Evolutionary conservation across 2,797 vertebrate species (phyloP), one percentile per base, ranked within the genome.

Genomic region (Notoglanidium macrostoma): DNA sequence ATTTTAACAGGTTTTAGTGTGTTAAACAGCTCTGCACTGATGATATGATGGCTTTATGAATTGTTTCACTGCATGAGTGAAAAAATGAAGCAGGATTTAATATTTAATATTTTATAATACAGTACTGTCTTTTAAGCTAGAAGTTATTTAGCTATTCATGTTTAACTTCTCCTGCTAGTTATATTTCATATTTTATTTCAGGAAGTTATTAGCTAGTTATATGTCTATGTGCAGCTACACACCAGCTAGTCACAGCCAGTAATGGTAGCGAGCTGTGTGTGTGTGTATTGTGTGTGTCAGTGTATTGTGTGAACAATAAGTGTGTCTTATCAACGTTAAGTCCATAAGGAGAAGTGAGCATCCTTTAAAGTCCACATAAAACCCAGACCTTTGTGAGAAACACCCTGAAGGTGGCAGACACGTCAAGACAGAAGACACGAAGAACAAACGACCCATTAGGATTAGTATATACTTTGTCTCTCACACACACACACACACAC

Each of bases 321-420:
- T 77, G n/a, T 77, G 51, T 32, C 17, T 35, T 78, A 57, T 35
- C 2, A 4, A 35, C 10, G 6, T 55, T 78, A 12, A 44, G 12
- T 81, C 26, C 21, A 81, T 32, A 81, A 81, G n/a, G 19, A 67
- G 1, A 83, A 51, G 15, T 67, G 61, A n/a, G n/a, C 32, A 9
- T 83, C 46, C 9, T 67, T 32, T 49, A 83, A 67, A 32, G 81
- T 29, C 81, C 14, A 19, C 46, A 67, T 51, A 67, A 54, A 63
- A 32, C 15, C 19, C n/a, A 83, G 61, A 83, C 19, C 59, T 65
- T 32, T 59, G 78, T 81, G 80, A 65, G 44, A 83, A 83, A 83
- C 1, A 10, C 63, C 81, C 81, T 83, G 65, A 83, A 83, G 79
- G 79, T 81, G 79, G 79, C 79, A 63, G 81, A 55, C 81, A 83